Percentiles rank a stretch among this genome's conserved stretches.
phyloP scores from a whole-genome alignment of 2,113 vertebrate species.

The Balaeniceps rex region DNA sequence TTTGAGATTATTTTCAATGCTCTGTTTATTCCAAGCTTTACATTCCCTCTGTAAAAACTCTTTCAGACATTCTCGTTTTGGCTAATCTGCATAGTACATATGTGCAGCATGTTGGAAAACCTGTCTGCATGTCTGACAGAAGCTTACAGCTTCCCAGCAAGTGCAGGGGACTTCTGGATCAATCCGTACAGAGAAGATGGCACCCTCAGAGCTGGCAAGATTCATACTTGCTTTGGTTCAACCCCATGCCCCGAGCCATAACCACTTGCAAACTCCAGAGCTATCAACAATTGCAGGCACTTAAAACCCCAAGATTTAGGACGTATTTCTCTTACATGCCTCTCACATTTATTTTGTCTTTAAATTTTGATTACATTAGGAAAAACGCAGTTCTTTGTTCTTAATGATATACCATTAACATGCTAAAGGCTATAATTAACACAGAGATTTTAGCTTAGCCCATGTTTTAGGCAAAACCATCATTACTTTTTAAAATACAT shows the following conservation, averaged over 20 bases:
- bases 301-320: not conserved
- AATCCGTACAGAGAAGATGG: rapidly evolving
- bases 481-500: not conserved
- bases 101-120: not conserved
- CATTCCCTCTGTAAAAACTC: not conserved
- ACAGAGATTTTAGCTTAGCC: not conserved
- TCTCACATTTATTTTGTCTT: not conserved
- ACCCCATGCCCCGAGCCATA: not conserved
- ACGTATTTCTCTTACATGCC: not conserved
- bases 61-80: not conserved
- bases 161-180: not conserved
- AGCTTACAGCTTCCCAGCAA: not conserved
- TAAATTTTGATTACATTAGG: not conserved
- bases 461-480: not conserved
- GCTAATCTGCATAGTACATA: not conserved
- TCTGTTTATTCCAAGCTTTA: not conserved
- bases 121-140: not conserved
- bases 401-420: not conserved
- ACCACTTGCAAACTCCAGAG: not conserved
- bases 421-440: not conserved
- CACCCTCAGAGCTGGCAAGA: not conserved
- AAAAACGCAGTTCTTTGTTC: not conserved
- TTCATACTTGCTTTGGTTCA: not conserved
- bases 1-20: not conserved
- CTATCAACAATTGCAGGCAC: not conserved